These are phyloP conservation scores for Drosophila ananassae DNA, from an alignment of 1,140 invertebrate genomes.

Conservation along the genomic window DNA sequence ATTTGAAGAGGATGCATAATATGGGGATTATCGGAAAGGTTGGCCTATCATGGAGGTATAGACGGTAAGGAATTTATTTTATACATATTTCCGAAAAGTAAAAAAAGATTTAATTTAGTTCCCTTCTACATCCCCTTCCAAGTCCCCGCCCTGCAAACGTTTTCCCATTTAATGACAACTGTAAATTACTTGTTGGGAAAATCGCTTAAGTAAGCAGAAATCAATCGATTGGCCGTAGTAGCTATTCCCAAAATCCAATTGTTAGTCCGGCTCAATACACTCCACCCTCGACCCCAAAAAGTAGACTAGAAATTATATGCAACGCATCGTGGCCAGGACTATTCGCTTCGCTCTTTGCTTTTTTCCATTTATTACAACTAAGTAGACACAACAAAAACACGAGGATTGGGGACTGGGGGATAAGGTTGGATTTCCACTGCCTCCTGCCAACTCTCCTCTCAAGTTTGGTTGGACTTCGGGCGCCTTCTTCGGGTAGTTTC, in stretches of 20 bases:
- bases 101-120: neutral
- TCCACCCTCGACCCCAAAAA: slow-evolving; percentile 12
- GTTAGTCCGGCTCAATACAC: slow-evolving; percentile 7
- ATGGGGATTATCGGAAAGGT: neutral
- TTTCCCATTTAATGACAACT: slow-evolving; percentile 58
- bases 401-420: slow-evolving; percentile 6
- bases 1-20: slow-evolving; percentile 16
- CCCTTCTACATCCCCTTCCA: neutral
- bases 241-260: slow-evolving; percentile 32
- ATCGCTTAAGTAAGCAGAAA: slow-evolving; percentile 76
- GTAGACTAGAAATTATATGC: slow-evolving; percentile 68
- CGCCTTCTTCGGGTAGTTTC: slow-evolving; percentile 59
- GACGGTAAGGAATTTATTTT: neutral
- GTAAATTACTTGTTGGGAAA: slow-evolving; percentile 71
- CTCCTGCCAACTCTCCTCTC: neutral
- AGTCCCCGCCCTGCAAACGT: slow-evolving; percentile 6
- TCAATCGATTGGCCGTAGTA: slow-evolving; percentile 73
- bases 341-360: slow-evolving; percentile 18
- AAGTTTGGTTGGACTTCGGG: slow-evolving; percentile 11
- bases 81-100: neutral
- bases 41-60: slow-evolving; percentile 6
- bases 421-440: slow-evolving; percentile 21
- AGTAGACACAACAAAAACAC: slow-evolving; percentile 72
- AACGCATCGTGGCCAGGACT: slow-evolving; percentile 58
- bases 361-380: slow-evolving; percentile 80